Base-by-base conservation (phyloP, 1,140 invertebrate genomes). In the Papilio polytes region DNA sequence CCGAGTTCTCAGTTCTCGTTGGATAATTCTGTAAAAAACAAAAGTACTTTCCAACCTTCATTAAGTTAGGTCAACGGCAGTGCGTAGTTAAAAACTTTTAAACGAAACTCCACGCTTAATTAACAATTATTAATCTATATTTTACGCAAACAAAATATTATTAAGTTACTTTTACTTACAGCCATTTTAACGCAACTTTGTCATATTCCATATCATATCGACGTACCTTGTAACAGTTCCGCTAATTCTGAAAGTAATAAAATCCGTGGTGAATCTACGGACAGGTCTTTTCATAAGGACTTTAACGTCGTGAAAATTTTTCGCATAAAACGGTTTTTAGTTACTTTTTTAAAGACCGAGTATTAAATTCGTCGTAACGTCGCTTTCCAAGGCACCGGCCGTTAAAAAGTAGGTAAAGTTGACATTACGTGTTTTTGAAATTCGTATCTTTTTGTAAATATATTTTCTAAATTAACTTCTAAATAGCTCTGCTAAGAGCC, bases 401-500 rank as follows among this genome's bases (percentile, higher is more conserved):
- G 74, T 51, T 59, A 78, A 59, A 78, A 78, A 59, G 22, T 36
- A 36, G 26, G 51, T 56, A 56, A 78, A 78, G 74, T 36, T 78
- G 74, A 78, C 51, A 56, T 78, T 78, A 78, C 51, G 31, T 78
- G 53, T 78, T 26, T n/a, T 78, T 59, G 18, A 78, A 78, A 78
- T 78, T 59, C 48, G 26, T 26, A 66, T n/a, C 53, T 78, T 72
- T 83, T 80, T 82, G 72, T 80, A 73, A 80, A 74, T 72, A 85
- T 87, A 84, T 84, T 78, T 86, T 84, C 80, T 85, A 84, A 87
- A 82, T 80, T 63, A 77, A 79, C 80, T 80, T 87, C 84, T 26
- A 26, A 26, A 26, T 26, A 26, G 26, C 26, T 26, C 26, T 26
- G 1, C 2, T 26, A 26, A 26, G 48, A 51, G 13, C 18, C 13